Base-by-base conservation (phyloP, 2,113 vertebrate genomes). In the Oriolus oriolus region DNA sequence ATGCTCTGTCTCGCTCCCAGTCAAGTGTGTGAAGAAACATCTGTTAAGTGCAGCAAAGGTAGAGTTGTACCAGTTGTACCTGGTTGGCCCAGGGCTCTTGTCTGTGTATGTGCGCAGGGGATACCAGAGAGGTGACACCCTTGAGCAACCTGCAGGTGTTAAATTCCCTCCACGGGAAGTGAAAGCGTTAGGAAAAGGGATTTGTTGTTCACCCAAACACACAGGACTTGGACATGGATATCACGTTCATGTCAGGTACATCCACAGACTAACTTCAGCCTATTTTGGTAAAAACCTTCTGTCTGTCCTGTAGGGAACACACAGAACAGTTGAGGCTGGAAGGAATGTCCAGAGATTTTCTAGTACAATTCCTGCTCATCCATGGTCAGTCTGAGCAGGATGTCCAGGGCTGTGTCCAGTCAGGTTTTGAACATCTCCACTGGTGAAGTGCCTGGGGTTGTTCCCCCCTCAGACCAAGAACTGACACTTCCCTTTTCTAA, bases 371-470 rank as follows among this genome's bases (percentile, higher is more conserved):
- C 27, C 27, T 28, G 18, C 13, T 74, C 7, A 13, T 44, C 10
- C 15, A 8, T 16, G 52, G 16, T 31, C 61, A 57, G 35, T 12
- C 59, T 28, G 8, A 65, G 37, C 27, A 65, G 22, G 18, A 28
- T 65, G 15, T 10, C 52, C 27, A 33, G 42, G 10, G 42, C 11
- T 65, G 5, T 57, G 42, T 33, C 50, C 26, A 42, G 50, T 11
- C 31, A 23, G 31, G 12, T 33, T 73, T 50, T 37, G 14, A 53
- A 12, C 52, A 66, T 14, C 17, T 28, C 37, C 52, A 26, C 2
- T 2, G 1, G 2, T 15, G 15, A 7, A 70, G 1, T 28, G 7
- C 24, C 8, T 31, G 23, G 8, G 0, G 2, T 37, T 39, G 3
- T 21, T 89, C 13, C 1, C 31, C 6, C 4, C 7, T 5, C 28